Conservation (phyloP, 2,888 invertebrate genomes). For the Dascillus cervinus region DNA sequence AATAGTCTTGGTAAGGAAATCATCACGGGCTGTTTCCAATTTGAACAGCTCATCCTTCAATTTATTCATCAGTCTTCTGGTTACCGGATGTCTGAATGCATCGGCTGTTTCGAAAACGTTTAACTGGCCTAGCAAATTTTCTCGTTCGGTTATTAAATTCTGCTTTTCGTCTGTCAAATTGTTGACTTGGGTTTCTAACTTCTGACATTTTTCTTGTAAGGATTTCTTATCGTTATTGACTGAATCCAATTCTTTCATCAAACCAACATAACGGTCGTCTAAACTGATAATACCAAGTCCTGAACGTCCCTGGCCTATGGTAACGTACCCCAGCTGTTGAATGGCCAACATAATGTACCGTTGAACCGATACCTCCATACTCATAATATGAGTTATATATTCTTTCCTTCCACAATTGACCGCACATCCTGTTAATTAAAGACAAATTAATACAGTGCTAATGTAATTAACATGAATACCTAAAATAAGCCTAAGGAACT, state of each 20-base stretch:
- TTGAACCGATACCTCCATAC: conserved; percentile 84
- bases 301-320: conserved; percentile 54
- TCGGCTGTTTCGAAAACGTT: conserved; percentile 50
- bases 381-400: conserved; percentile 89
- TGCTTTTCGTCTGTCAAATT: conserved; percentile 76
- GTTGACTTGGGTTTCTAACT: conserved; percentile 74
- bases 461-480: conserved; percentile 43
- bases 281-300: conserved; percentile 45
- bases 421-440: conserved; percentile 90
- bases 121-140: conserved; percentile 56
- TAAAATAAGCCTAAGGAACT: conserved; percentile 80
- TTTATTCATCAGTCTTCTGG: conserved; percentile 72
- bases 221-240: conserved; percentile 76
- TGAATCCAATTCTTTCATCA: conserved; percentile 59
- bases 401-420: conserved; percentile 89
- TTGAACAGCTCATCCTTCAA: conserved; percentile 82
- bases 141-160: conserved; percentile 65
- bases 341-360: conserved; percentile 93
- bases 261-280: conserved; percentile 48
- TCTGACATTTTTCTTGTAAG: conserved; percentile 79
- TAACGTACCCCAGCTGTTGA: conserved; percentile 70
- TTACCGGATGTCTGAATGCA: conserved; percentile 57
- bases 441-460: conserved; percentile 1
- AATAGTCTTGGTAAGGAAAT: conserved; percentile 72
- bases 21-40: conserved; percentile 79